phyloP scores from a whole-genome alignment of 53 echinoderm and acorn worm genomes.

The Holothuria scabra region DNA sequence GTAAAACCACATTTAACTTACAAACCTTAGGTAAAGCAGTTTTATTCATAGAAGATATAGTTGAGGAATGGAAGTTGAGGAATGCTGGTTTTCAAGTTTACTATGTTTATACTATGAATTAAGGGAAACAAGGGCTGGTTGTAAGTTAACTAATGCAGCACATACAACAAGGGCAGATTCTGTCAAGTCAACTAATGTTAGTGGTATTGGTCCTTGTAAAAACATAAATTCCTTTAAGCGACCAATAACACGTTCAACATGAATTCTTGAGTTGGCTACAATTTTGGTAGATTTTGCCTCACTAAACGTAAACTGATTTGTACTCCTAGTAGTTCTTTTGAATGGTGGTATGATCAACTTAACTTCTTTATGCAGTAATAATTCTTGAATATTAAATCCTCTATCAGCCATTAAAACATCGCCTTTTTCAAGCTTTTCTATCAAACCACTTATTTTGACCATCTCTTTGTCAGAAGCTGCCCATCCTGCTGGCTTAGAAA shows the following conservation, averaged over 20 bases:
- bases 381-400: constrained; percentile 75
- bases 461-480: constrained; percentile 69
- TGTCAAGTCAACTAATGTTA: constrained; percentile 61
- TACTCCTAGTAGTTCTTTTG: constrained; percentile 35
- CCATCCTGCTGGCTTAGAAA: constrained; percentile 50
- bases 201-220: constrained; percentile 67
- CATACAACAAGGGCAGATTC: constrained; percentile 58
- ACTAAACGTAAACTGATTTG: constrained; percentile 44
- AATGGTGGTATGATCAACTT: constrained; percentile 68
- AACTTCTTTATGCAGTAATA: constrained; percentile 60
- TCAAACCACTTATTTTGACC: constrained; percentile 59
- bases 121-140: constrained; percentile 48
- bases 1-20: too few species aligned
- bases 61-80: too few species aligned
- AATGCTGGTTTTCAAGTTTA: too few species aligned
- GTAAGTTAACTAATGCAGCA: constrained; percentile 57
- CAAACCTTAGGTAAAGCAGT: too few species aligned
- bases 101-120: too few species aligned
- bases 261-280: constrained; percentile 47
- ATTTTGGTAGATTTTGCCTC: constrained; percentile 18
- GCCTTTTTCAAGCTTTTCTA: constrained; percentile 56
- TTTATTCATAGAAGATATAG: too few species aligned
- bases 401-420: constrained; percentile 73
- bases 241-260: constrained; percentile 66
- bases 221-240: constrained; percentile 59